phyloP scores from a whole-genome alignment of 2,797 vertebrate genomes.

The Chloroceryle inda region DNA sequence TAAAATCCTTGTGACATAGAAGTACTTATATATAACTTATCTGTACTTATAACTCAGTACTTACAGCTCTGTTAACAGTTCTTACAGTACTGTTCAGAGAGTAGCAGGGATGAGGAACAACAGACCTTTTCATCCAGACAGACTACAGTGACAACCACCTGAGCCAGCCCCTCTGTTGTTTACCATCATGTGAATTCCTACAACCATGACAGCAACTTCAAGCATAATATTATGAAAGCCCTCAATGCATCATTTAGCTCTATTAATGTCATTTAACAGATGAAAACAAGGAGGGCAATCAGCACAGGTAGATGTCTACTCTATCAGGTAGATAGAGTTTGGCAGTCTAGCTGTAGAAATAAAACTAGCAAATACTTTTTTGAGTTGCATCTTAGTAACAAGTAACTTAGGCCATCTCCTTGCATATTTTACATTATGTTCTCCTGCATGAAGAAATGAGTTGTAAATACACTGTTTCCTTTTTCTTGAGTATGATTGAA shows the following conservation, averaged over 20 bases:
- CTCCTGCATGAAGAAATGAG: background rate
- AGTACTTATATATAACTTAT: too few relatives aligned
- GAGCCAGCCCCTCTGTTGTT: background rate
- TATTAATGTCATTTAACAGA: background rate
- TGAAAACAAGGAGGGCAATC: background rate
- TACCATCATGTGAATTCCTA: background rate
- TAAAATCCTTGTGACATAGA: background rate
- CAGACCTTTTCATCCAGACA: background rate
- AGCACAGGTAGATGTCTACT: background rate
- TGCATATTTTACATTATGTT: background rate
- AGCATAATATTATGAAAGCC: background rate
- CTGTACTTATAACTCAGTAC: background rate
- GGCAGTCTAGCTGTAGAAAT: background rate
- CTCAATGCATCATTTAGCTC: background rate
- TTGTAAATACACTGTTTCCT: background rate
- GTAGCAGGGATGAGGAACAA: background rate
- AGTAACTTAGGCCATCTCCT: background rate
- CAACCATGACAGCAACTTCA: background rate
- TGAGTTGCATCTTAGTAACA: background rate
- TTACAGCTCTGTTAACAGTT: background rate
- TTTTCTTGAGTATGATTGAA: background rate
- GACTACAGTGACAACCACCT: background rate
- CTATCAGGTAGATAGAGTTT: background rate
- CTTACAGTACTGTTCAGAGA: background rate
- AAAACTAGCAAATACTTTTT: background rate